Conservation (phyloP, 2,797 vertebrate species). For the Siniperca undulata region DNA sequence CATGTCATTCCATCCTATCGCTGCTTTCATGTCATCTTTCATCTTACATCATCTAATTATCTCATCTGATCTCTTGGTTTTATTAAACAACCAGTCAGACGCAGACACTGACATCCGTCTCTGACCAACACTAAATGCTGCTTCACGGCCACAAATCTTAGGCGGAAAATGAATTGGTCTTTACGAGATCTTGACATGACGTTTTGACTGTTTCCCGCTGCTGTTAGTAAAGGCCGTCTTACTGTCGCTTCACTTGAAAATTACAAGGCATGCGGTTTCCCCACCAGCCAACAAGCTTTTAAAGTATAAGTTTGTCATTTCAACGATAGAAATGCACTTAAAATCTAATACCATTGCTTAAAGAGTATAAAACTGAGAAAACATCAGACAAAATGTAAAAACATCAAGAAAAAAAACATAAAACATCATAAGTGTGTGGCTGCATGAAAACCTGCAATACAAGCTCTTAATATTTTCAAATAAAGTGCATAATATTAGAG, state of each 20-base stretch:
- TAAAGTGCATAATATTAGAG: background rate
- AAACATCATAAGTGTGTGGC: no score
- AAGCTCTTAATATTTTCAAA: background rate
- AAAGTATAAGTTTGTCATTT: background rate
- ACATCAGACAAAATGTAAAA: background rate
- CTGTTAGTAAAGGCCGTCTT: background rate
- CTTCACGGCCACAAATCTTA: conserved; percentile 1
- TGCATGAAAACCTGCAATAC: background rate
- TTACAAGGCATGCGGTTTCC: background rate
- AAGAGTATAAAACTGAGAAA: background rate
- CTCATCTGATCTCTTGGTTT: conserved; percentile 1
- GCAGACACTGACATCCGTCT: background rate
- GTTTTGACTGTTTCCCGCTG: background rate
- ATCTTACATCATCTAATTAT: conserved; percentile 14
- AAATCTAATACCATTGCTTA: background rate
- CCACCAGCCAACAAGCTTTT: rapidly evolving
- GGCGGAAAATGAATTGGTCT: background rate
- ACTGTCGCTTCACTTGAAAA: background rate
- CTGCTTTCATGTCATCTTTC: conserved; percentile 7
- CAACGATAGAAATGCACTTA: background rate
- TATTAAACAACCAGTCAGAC: conserved; percentile 7
- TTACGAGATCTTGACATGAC: conserved; percentile 7
- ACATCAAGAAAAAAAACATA: background rate
- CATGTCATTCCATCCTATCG: background rate
- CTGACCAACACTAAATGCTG: background rate